Evolutionary conservation across 2,888 invertebrate species (phyloP).

Genomic region (Epinotia ramella): DNA sequence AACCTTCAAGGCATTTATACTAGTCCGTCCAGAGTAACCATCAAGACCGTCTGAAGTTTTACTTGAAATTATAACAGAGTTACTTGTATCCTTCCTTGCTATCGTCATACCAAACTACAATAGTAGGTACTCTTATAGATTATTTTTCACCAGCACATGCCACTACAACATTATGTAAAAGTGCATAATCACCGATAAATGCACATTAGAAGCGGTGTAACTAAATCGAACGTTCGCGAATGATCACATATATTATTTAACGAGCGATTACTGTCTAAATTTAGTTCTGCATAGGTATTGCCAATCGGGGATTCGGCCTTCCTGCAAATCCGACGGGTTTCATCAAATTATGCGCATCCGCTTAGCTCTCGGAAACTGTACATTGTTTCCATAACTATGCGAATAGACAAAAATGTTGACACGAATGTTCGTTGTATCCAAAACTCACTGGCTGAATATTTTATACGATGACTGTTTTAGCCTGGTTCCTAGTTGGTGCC

Average conservation of each 20-base stretch:
- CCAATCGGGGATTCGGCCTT: slow-evolving; percentile 62
- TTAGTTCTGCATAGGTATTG: slow-evolving; percentile 71
- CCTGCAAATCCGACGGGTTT: slow-evolving; percentile 68
- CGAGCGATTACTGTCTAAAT: slow-evolving; percentile 72
- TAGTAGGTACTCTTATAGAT: no score
- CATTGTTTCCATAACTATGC: slow-evolving; percentile 36
- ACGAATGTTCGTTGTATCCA: slow-evolving; percentile 24
- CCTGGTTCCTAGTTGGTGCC: no score
- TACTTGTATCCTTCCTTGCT: no score
- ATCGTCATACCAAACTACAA: not conserved
- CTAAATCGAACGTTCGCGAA: slow-evolving; percentile 52
- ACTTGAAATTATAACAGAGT: not conserved
- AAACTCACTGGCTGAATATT: slow-evolving; percentile 25
- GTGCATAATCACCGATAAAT: not conserved
- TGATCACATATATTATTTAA: slow-evolving; percentile 70
- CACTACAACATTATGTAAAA: not conserved
- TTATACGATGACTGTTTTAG: not conserved
- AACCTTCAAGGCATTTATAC: no score
- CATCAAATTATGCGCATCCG: slow-evolving; percentile 75
- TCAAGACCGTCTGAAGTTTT: not conserved
- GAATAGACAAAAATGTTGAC: slow-evolving; percentile 38
- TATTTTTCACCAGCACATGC: not conserved
- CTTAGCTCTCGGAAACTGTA: slow-evolving; percentile 52
- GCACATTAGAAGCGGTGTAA: slow-evolving; percentile 52
- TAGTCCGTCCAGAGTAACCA: not conserved